Evolutionary conservation across 2,113 vertebrate species (phyloP).

Genomic region (Zootoca vivipara): DNA sequence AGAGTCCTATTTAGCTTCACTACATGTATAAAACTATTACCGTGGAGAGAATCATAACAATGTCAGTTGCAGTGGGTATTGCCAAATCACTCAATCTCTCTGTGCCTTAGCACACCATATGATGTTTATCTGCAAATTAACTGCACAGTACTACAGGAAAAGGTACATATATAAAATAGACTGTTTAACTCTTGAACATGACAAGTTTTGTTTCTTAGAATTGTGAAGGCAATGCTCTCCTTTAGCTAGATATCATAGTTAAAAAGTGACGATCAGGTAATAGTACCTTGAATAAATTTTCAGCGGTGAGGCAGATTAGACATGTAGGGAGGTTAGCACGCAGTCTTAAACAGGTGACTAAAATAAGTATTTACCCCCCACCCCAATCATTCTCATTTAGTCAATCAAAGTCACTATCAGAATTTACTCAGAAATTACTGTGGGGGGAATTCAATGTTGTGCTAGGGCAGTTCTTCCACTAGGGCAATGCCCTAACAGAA

Average conservation of each 20-base stretch:
- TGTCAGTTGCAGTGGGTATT: not conserved
- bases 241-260: not conserved
- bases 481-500: too few species aligned
- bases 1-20: not conserved
- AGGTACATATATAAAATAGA: not conserved
- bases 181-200: not conserved
- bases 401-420: not conserved
- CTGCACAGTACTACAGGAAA: not conserved
- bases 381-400: not conserved
- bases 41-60: too few species aligned
- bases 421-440: not conserved
- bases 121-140: not conserved
- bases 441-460: too few species aligned
- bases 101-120: not conserved
- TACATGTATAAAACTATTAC: not conserved
- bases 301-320: not conserved
- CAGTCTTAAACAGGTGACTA: not conserved
- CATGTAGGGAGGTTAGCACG: not conserved
- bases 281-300: not conserved
- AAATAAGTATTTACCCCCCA: not conserved
- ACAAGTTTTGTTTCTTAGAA: not conserved
- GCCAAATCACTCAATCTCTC: not conserved
- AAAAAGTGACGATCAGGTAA: not conserved
- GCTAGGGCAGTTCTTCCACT: too few species aligned
- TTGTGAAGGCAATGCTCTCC: not conserved